phyloP scores from a whole-genome alignment of 2,888 invertebrate species.

The Chymomyza amoena region DNA sequence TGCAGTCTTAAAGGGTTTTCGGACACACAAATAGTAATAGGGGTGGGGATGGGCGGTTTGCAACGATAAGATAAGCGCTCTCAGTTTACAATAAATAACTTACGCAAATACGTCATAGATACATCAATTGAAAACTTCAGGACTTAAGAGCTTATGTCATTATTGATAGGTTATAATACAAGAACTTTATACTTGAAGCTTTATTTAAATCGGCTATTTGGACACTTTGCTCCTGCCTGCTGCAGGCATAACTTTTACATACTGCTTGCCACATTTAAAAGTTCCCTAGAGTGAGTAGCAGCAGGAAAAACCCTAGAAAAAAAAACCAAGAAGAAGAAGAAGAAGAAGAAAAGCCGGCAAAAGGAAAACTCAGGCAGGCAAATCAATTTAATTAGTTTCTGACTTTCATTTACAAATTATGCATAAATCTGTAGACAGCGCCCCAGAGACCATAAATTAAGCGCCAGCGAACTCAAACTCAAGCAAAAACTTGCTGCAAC shows the following conservation, averaged over 20 bases:
- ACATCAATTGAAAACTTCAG: not conserved
- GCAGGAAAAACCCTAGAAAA: not conserved
- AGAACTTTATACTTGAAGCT: not conserved
- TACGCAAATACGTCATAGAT: not conserved
- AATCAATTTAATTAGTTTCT: slow-evolving; percentile 72
- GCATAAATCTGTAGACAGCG: slow-evolving; percentile 70
- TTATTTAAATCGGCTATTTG: not conserved
- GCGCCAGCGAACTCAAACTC: slow-evolving; percentile 53
- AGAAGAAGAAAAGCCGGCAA: slow-evolving; percentile 13
- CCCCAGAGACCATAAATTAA: slow-evolving; percentile 69
- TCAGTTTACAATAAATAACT: not conserved
- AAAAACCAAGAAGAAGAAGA: not conserved
- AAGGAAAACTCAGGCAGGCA: slow-evolving; percentile 30
- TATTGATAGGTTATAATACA: not conserved
- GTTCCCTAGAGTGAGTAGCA: not conserved
- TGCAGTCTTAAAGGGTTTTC: not conserved
- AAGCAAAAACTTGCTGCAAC: slow-evolving; percentile 29
- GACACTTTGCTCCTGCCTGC: not conserved
- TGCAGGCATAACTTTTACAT: slow-evolving; percentile 15
- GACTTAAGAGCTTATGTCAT: not conserved
- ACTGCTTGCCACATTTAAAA: slow-evolving; percentile 10
- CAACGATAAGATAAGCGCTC: not conserved
- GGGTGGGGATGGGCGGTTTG: too few species aligned
- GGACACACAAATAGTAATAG: not conserved
- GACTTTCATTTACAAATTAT: slow-evolving; percentile 73